These are phyloP conservation scores for Bombus superbus DNA, from an alignment of 1,140 invertebrate genomes.

Conservation along the genomic window DNA sequence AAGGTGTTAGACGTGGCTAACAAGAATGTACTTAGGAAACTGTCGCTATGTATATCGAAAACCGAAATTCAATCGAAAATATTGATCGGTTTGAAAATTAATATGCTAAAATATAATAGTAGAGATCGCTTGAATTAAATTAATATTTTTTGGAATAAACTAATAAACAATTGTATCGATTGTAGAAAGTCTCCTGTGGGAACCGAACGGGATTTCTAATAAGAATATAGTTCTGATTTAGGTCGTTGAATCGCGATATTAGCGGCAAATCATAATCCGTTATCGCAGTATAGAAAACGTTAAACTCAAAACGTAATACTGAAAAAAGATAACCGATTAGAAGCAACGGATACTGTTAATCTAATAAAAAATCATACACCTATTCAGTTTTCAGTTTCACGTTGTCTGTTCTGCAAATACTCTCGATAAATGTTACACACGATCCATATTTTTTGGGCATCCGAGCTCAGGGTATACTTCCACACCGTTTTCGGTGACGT, in stretches of 20 bases:
- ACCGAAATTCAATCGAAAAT: not conserved
- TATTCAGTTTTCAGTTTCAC: conserved; percentile 21
- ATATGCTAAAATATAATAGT: not conserved
- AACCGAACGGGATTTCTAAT: conserved; percentile 2
- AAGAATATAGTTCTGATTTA: conserved; percentile 35
- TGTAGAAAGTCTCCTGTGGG: not conserved
- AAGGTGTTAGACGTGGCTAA: not conserved
- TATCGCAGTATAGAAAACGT: conserved; percentile 27
- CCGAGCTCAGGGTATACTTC: conserved; percentile 49
- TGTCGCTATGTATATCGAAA: not conserved
- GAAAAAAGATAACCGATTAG: conserved; percentile 8
- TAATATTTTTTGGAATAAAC: conserved; percentile 10
- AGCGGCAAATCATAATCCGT: not conserved
- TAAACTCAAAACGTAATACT: conserved; percentile 2
- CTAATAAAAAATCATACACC: not conserved
- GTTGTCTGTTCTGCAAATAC: conserved; percentile 25
- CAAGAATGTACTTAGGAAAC: not conserved
- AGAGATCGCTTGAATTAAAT: conserved; percentile 8
- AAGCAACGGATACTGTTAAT: not conserved
- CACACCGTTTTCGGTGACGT: conserved; percentile 26
- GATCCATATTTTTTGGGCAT: conserved; percentile 40
- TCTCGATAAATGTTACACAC: not conserved
- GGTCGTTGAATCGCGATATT: not conserved
- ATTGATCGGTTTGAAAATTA: not conserved
- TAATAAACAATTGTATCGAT: not conserved